Base-by-base conservation (phyloP, 2,113 vertebrate genomes). In the Lethenteron camtschaticum region DNA sequence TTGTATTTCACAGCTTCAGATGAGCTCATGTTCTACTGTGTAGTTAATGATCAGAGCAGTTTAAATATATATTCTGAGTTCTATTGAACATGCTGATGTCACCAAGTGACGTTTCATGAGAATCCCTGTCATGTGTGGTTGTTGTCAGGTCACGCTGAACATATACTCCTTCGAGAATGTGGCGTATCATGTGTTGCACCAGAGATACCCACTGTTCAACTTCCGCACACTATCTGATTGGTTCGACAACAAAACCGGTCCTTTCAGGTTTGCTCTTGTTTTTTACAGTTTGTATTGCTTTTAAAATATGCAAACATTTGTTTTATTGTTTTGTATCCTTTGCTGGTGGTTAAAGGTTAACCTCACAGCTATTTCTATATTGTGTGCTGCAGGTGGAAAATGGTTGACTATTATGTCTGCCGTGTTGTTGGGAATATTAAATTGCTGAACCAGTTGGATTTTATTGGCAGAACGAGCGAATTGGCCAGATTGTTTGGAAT, bases 111-210 rank as follows among this genome's bases (percentile, higher is more conserved):
- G 8, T 9, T 66, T n/a, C n/a, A n/a, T 66, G n/a, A 16, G 63
- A 9, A 24, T 66, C 13, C 59, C 16, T 63, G 59, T 74, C 75
- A 10, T 75, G 56, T 70, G 70, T 71, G 9, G 63, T 76, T 2
- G 68, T 73, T 74, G 73, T 16, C 77, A 99, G 94, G 88, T 85
- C 77, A 81, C 86, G n/a, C 74, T 99, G 70, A 95, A 84, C 68
- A 94, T 84, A 79, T 99, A 97, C 76, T 84, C 83, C 12, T 99
- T 97, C 81, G 90, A 99, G 83, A 99, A 95, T 1, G 92, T 97
- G 78, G 87, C 87, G 56, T 99, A 96, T 78, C 90, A 99, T 68
- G 74, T 96, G 70, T 88, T 99, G 72, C 94, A 95, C 79, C 89
- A 95, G 72, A 88, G 94, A 70, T 96, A 92, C 75, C 90, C 94